These are phyloP conservation scores for Carassius auratus DNA, from an alignment of 2,113 vertebrate species.

Conservation along the genomic window DNA sequence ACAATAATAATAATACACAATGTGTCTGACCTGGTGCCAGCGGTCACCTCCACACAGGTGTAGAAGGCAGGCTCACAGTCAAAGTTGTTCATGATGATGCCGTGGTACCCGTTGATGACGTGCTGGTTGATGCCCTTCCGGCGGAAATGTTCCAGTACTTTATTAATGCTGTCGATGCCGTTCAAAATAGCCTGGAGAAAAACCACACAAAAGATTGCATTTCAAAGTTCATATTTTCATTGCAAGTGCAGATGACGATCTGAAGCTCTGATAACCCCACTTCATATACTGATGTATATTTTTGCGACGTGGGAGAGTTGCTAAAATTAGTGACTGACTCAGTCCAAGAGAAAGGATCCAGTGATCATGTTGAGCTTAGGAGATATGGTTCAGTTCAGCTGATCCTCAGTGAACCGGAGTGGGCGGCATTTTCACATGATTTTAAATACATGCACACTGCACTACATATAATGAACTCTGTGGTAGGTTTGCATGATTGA, in stretches of 20 bases:
- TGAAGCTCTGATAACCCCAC: not conserved
- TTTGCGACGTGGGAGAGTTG: not conserved
- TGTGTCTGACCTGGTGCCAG: constrained; percentile 88
- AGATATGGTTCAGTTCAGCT: not conserved
- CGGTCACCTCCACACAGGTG: constrained; percentile 98
- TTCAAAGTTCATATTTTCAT: not conserved
- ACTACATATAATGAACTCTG: not conserved
- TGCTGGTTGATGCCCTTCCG: constrained; percentile 98
- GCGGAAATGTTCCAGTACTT: constrained; percentile 96
- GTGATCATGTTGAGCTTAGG: not conserved
- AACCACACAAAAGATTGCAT: not conserved
- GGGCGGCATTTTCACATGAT: not conserved
- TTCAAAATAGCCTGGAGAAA: constrained; percentile 90
- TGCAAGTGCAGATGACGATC: not conserved
- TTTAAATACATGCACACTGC: not conserved
- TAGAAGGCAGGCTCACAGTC: constrained; percentile 98
- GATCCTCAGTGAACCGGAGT: not conserved
- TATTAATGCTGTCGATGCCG: constrained; percentile 98
- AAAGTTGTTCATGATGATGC: constrained; percentile 99
- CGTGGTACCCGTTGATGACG: constrained; percentile 94
- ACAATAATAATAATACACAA: not conserved
- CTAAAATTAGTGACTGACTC: constrained; percentile 25
- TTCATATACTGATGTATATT: not conserved
- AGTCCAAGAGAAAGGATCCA: not conserved
- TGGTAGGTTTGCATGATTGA: not conserved